Evolutionary conservation across 2,888 invertebrate species (phyloP), one percentile per base, ranked within the genome.

Genomic region (Desoria tigrina): DNA sequence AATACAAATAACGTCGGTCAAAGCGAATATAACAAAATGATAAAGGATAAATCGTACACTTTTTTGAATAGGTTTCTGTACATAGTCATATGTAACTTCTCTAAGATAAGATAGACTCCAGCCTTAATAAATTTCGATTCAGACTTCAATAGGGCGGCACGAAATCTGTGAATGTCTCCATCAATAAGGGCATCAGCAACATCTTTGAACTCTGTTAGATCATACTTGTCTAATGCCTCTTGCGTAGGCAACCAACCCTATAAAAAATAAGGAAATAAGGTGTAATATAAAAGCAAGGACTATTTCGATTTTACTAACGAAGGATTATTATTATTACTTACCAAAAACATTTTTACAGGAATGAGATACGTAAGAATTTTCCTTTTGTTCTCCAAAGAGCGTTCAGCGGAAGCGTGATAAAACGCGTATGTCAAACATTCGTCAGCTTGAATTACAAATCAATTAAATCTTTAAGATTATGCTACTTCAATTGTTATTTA

Each of bases 21-120:
- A 55, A 28, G 1, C 16, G 6, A 26, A 3, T 7, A 32, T 11
- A 2, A 53, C 16, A 32, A 32, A 23, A 51, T 11, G 9, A 39
- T 39, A 11, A 9, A 39, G n/a, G n/a, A n/a, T n/a, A 9, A 80
- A n/a, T n/a, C 84, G 80, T 79, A 90, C 81, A 90, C 94, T 84
- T 91, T 95, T 77, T 94, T 92, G 80, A 98, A 97, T 63, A 99
- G 85, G 83, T 97, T 99, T 70, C 98, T 86, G 79, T 95, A 96
- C 0, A 96, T 94, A 68, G 94, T 90, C 63, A 94, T 90, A 81
- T 95, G 94, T 11, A 99, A 83, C 80, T 97, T 97, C 79, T 99
- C 98, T 21, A 99, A 88, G 77, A 99, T 93, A 61, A 99, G 84
- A 81, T 95, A 99, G 77, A 99, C 95, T n/a, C 98, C 98, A 77